Evolutionary conservation across 2,888 invertebrate species (phyloP).

Genomic region (Oxycera nigricornis): DNA sequence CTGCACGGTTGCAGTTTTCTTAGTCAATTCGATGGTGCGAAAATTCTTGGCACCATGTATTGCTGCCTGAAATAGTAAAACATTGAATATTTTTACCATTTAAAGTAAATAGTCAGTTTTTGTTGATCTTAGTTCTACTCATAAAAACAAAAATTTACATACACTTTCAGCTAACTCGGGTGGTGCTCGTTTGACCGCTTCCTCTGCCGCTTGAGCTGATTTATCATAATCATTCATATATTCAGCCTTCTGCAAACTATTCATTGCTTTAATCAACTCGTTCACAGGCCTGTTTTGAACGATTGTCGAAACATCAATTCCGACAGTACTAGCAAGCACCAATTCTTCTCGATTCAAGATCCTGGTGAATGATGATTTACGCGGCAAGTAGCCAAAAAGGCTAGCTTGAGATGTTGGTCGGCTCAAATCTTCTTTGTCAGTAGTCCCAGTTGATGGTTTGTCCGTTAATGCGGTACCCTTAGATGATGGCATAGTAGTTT

Average conservation of each 20-base stretch:
- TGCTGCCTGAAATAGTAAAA: conserved; percentile 39
- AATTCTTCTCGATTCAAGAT: conserved; percentile 44
- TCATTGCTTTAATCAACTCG: conserved; percentile 41
- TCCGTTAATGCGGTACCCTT: neutral
- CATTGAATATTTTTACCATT: no score
- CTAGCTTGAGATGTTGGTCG: neutral
- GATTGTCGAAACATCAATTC: conserved; percentile 40
- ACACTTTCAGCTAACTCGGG: conserved; percentile 44
- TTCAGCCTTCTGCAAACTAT: conserved; percentile 42
- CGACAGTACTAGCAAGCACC: conserved; percentile 36
- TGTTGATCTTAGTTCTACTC: no score
- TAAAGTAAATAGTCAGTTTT: no score
- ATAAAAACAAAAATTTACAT: conserved; percentile 6
- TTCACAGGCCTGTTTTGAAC: conserved; percentile 40
- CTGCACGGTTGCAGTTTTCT: conserved; percentile 19
- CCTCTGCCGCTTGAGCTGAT: conserved; percentile 44
- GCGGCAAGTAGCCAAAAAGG: conserved; percentile 3
- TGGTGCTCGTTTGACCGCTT: conserved; percentile 42
- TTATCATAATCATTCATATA: conserved; percentile 44
- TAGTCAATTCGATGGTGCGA: conserved; percentile 22
- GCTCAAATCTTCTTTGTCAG: neutral
- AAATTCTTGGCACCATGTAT: conserved; percentile 42
- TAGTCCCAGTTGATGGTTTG: neutral
- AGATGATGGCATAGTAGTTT: conserved; percentile 10
- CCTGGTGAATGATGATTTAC: neutral